Base-by-base conservation (phyloP, 1,140 invertebrate genomes). In the Cherax destructor region DNA sequence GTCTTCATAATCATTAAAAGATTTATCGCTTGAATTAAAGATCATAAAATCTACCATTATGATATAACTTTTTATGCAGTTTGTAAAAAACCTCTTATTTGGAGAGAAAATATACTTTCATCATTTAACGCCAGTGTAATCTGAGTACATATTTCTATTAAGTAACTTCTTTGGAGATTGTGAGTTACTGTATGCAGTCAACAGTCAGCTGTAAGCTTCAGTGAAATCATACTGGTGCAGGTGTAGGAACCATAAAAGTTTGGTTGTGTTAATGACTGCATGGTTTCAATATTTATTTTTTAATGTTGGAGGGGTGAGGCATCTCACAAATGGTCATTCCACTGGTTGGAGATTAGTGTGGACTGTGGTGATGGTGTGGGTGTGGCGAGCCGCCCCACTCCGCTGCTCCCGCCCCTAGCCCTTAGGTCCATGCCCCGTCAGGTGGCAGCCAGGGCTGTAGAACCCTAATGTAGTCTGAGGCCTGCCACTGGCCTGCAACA, bases 401-500 rank as follows among this genome's bases (percentile, higher is more conserved):
- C 74, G 81, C 81, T 77, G 65, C 69, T 74, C 88, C 69, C 88
- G 41, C 21, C 88, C 88, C 80, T 76, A 61, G 65, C 80, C 87
- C 80, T 90, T 83, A 90, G 47, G 80, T 84, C 88, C 88, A 90
- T 65, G 50, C 80, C 72, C 88, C 88, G 21, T 83, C 74, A 65
- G 80, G 81, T 61, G 88, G 88, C 59, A 90, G 88, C 83, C 81
- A 90, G 74, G 80, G 80, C 81, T 85, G 50, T 24, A 90, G 69
- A 81, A 85, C 65, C 47, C 74, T 90, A 18, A 90, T 81, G 81
- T 90, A 90, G 69, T 90, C 88, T 84, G 81, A 79, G 88, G 80
- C 80, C 80, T 90, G 74, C 88, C 88, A 85, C 52, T 90, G 88
- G 88, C 88, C 88, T 90, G 88, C 88, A 90, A 90, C 88, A 90